phyloP scores from a whole-genome alignment of 2,113 vertebrate genomes.

The Felis chaus region DNA sequence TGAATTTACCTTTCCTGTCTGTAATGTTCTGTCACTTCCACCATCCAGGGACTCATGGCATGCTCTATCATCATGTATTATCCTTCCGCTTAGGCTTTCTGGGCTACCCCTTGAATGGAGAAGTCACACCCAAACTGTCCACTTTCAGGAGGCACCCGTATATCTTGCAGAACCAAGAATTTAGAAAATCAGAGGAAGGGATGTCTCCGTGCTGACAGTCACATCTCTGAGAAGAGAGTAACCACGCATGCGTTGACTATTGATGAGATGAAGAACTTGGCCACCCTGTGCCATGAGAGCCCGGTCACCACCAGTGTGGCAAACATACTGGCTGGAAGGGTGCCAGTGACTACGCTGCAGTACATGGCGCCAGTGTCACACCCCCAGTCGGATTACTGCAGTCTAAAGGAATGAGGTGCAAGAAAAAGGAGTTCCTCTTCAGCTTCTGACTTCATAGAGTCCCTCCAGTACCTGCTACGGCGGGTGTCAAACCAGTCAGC shows the following conservation, averaged over 20 bases:
- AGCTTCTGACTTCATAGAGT: background rate
- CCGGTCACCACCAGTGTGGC: too few species aligned
- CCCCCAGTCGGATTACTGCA: too few species aligned
- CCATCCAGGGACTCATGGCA: background rate
- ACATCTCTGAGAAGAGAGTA: background rate
- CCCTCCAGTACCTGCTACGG: background rate
- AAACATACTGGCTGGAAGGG: background rate
- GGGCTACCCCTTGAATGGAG: too few species aligned
- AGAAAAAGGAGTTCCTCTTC: background rate
- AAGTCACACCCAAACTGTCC: too few species aligned
- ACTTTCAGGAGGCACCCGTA: background rate
- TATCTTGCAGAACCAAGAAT: background rate
- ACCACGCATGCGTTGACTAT: accelerated
- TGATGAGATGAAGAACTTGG: background rate
- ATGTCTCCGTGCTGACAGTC: background rate
- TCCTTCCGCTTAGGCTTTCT: background rate
- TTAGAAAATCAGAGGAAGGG: background rate
- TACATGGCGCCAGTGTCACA: too few species aligned
- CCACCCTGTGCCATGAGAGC: background rate
- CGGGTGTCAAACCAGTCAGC: too few species aligned
- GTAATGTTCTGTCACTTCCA: background rate
- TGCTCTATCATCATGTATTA: background rate
- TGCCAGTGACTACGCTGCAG: too few species aligned
- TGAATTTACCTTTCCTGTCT: background rate
- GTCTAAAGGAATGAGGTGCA: background rate